Percentiles rank a stretch among this genome's conserved stretches.
These are phyloP conservation scores for Xestobium rufovillosum DNA, from an alignment of 2,888 invertebrate species.

Conservation along the genomic window DNA sequence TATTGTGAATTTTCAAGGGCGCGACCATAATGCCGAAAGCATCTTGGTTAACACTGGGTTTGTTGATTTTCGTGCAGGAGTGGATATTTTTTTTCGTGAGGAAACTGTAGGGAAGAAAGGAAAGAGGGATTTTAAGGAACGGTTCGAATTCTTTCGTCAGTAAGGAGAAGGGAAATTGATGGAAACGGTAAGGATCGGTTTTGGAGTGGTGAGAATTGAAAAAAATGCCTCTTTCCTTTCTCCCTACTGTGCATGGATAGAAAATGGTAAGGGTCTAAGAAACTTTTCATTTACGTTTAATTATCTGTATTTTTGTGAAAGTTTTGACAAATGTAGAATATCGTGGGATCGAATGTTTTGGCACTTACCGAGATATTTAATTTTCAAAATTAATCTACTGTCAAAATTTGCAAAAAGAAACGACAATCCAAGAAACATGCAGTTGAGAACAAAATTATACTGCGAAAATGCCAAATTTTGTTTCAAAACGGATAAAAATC, in stretches of 20 bases:
- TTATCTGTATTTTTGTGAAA: too few relatives aligned
- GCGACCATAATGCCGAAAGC: conserved; percentile 36
- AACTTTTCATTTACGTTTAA: too few relatives aligned
- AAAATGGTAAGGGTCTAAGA: too few relatives aligned
- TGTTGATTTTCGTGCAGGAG: conserved; percentile 37
- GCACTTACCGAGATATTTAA: too few relatives aligned
- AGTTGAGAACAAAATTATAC: too few relatives aligned
- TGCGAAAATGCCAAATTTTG: too few relatives aligned
- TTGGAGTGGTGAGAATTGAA: conserved; percentile 2
- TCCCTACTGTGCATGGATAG: conserved; percentile 33
- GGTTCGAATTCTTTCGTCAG: conserved; percentile 16
- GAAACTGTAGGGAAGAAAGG: conserved; percentile 31
- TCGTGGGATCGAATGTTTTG: too few relatives aligned
- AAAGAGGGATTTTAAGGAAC: conserved; percentile 28
- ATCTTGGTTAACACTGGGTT: conserved; percentile 35
- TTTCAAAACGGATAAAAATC: too few relatives aligned
- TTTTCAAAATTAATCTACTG: too few relatives aligned
- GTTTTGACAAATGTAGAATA: too few relatives aligned
- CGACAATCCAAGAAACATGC: too few relatives aligned
- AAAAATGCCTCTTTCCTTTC: conserved; percentile 35
- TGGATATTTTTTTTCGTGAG: conserved; percentile 23
- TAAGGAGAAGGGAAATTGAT: conserved; percentile 33
- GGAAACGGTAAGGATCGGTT: background rate
- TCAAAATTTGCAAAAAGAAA: too few relatives aligned
- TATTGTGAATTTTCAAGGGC: conserved; percentile 20